These are phyloP conservation scores for Perodicticus potto DNA, from an alignment of 2,797 vertebrate genomes.

Conservation along the genomic window DNA sequence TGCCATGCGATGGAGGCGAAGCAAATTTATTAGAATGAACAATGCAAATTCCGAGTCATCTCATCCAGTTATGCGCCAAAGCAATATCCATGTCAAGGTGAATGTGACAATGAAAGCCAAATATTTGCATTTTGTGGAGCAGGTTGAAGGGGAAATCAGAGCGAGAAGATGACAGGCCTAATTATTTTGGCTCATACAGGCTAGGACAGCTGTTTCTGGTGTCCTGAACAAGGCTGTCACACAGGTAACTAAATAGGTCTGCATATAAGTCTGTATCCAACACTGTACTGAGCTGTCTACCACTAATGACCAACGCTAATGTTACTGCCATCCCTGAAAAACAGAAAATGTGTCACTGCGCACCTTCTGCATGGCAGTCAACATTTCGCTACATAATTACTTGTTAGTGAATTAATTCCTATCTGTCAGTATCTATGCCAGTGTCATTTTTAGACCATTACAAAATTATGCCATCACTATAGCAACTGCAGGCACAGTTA, in stretches of 20 bases:
- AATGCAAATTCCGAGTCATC: slow-evolving; percentile 99
- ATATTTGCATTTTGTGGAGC: slow-evolving; percentile 99
- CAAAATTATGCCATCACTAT: slow-evolving; percentile 93
- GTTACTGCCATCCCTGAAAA: slow-evolving; percentile 97
- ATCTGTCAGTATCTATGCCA: slow-evolving; percentile 94
- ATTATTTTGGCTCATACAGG: slow-evolving; percentile 99
- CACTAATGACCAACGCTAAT: slow-evolving; percentile 99
- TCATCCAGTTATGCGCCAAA: slow-evolving; percentile 99
- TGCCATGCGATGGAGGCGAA: slow-evolving; percentile 95
- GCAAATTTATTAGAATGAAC: slow-evolving; percentile 99
- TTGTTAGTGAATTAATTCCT: slow-evolving; percentile 97
- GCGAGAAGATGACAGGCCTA: slow-evolving; percentile 99
- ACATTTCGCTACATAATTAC: slow-evolving; percentile 98
- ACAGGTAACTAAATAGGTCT: slow-evolving; percentile 99
- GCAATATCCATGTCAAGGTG: slow-evolving; percentile 99
- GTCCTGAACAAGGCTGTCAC: slow-evolving; percentile 99
- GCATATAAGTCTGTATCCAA: slow-evolving; percentile 97
- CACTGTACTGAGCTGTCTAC: slow-evolving; percentile 95
- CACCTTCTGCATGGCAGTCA: slow-evolving; percentile 96
- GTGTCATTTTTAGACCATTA: slow-evolving; percentile 93
- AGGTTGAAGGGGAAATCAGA: slow-evolving; percentile 99
- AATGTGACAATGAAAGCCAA: slow-evolving; percentile 99
- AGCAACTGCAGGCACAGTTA: slow-evolving; percentile 91
- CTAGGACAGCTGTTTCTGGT: slow-evolving; percentile 99
- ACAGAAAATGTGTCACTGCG: slow-evolving; percentile 94